These are phyloP conservation scores for Caenorhabditis panamensis DNA, from an alignment of 2,888 invertebrate genomes.

Conservation along the genomic window DNA sequence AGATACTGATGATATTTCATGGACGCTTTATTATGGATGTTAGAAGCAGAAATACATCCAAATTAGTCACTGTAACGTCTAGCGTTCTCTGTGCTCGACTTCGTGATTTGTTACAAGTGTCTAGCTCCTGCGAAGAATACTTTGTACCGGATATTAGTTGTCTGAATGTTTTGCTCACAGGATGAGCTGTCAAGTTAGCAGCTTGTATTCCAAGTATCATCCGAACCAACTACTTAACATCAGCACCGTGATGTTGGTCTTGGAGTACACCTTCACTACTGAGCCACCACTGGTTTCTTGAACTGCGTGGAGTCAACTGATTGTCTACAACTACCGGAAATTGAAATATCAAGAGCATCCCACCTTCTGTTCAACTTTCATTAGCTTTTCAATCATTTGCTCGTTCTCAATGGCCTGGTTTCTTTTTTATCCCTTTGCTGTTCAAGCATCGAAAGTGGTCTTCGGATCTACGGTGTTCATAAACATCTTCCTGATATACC, in stretches of 20 bases:
- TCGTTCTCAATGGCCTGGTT: slow-evolving; percentile 22
- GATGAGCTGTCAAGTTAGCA: too few relatives aligned
- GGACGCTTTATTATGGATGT: too few relatives aligned
- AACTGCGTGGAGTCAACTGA: not conserved
- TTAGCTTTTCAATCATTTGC: not conserved
- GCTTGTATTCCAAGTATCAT: too few relatives aligned
- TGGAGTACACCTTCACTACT: too few relatives aligned
- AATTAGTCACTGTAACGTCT: not conserved
- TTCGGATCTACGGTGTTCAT: slow-evolving; percentile 26
- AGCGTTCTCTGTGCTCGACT: not conserved
- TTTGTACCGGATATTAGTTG: slow-evolving; percentile 6
- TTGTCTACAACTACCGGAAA: not conserved
- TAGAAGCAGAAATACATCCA: too few relatives aligned
- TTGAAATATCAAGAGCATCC: not conserved
- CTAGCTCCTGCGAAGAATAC: too few relatives aligned
- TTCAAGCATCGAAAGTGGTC: slow-evolving; percentile 35
- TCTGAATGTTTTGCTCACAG: not conserved
- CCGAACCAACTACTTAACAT: too few relatives aligned
- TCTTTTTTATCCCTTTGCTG: slow-evolving; percentile 35
- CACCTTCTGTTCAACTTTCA: not conserved
- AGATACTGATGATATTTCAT: too few relatives aligned
- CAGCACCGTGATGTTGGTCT: not conserved
- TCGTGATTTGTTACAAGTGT: not conserved
- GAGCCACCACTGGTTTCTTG: not conserved
- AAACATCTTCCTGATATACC: slow-evolving; percentile 20